Evolutionary conservation across 2,797 vertebrate genomes (phyloP).

Genomic region (Coregonus ussuriensis): DNA sequence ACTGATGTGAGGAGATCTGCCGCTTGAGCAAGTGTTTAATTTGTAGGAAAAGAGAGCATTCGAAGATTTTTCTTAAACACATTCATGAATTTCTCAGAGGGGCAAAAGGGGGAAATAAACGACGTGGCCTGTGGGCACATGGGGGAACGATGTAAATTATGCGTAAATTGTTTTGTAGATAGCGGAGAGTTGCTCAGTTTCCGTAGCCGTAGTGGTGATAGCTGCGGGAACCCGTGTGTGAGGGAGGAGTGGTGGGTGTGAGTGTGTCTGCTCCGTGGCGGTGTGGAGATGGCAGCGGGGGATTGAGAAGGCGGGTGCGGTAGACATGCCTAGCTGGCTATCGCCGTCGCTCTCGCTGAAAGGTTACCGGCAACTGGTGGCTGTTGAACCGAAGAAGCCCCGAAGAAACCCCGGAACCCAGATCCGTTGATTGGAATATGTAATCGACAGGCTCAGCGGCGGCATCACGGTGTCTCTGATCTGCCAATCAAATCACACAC

Average conservation of each 20-base stretch:
- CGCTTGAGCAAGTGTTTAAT: slow-evolving; percentile 10
- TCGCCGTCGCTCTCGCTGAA: slow-evolving; percentile 50
- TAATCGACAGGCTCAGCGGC: slow-evolving; percentile 18
- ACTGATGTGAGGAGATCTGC: slow-evolving; percentile 65
- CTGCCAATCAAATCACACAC: slow-evolving; percentile 69
- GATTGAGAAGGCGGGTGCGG: slow-evolving; percentile 68
- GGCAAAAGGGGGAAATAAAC: slow-evolving; percentile 10
- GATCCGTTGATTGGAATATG: slow-evolving; percentile 30
- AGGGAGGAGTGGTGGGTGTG: slow-evolving; percentile 17
- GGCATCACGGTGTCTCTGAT: slow-evolving; percentile 45
- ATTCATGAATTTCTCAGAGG: neutral
- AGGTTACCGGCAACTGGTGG: slow-evolving; percentile 61
- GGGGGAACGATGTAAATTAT: slow-evolving; percentile 29
- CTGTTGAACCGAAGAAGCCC: slow-evolving; percentile 33
- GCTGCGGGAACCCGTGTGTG: slow-evolving; percentile 55
- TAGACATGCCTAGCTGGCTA: slow-evolving; percentile 61
- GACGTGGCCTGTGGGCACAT: neutral
- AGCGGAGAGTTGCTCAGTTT: slow-evolving; percentile 52
- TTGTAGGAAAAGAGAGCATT: slow-evolving; percentile 4
- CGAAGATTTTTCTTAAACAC: slow-evolving; percentile 7
- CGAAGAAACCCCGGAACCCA: neutral
- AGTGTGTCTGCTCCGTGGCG: slow-evolving; percentile 47
- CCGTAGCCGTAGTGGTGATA: slow-evolving; percentile 53
- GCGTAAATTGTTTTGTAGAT: slow-evolving; percentile 39
- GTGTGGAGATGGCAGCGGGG: slow-evolving; percentile 65